Evolutionary conservation across 1,140 invertebrate genomes (phyloP), one percentile per base, ranked within the genome.

Genomic region (Rhagoletis pomonella): DNA sequence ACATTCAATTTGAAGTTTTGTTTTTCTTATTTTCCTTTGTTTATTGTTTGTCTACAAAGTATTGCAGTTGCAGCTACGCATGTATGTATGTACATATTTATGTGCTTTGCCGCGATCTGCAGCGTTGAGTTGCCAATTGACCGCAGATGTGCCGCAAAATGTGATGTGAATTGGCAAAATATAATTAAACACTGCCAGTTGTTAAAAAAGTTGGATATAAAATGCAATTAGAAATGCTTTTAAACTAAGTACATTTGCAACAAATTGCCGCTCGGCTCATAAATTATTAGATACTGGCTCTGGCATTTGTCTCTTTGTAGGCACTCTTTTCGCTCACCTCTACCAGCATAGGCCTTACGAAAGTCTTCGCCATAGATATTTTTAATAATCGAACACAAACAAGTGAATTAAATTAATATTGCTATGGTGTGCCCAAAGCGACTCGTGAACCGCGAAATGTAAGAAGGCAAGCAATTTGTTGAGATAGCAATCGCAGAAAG

Each of bases 61-160:
- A 62, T 62, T 67, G 64, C 64, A 67, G 10, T 67, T 39, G 19
- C 64, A 67, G n/a, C 58, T 59, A 59, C 12, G 58, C 58, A 59
- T 12, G 12, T 7, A 7, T 12, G 6, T 12, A 59, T 59, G 12
- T 12, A 12, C 1, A 1, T 67, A 42, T 19, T 55, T 55, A 47
- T 14, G n/a, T 55, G 73, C 2, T 55, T 19, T 6, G 17, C 4
- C 42, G 42, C 2, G 4, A 47, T 55, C 42, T 81, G 17, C 44
- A 55, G 5, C 19, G 9, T 42, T 81, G 10, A n/a, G 47, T 9
- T 12, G 6, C 5, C 73, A n/a, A 55, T 50, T 17, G 7, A 7
- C 6, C 69, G 17, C 44, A 77, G 69, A 77, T 77, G 47, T 55
- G 69, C 17, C 4, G 14, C n/a, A n/a, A 77, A 77, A 77, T 77